Percentiles rank a stretch among this genome's conserved stretches.
These are phyloP conservation scores for Lepidurus couesii DNA, from an alignment of 1,140 invertebrate genomes.

Conservation along the genomic window DNA sequence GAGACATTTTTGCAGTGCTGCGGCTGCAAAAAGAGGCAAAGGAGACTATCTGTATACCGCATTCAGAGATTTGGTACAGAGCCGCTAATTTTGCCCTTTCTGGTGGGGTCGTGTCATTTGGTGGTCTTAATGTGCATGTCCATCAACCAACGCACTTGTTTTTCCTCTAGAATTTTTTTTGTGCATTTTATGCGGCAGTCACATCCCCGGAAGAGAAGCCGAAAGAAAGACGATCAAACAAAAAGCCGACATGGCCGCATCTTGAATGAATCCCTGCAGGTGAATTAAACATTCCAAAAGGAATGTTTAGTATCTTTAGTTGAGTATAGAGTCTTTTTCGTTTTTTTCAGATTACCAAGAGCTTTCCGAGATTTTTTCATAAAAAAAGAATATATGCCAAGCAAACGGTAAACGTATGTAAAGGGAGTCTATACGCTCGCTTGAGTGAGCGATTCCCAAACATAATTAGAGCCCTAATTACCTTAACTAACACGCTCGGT, in stretches of 20 bases:
- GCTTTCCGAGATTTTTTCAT: no score
- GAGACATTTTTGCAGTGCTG: not conserved
- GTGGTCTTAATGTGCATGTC: not conserved
- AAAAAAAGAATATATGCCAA: no score
- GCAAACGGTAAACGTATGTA: not conserved
- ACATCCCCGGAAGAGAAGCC: not conserved
- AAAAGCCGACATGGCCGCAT: not conserved
- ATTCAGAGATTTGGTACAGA: not conserved
- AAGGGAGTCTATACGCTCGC: not conserved
- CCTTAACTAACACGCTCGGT: not conserved
- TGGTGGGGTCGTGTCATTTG: not conserved
- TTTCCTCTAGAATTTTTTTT: not conserved
- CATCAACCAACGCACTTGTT: not conserved
- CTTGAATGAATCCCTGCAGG: not conserved
- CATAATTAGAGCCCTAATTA: not conserved
- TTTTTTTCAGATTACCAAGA: no score
- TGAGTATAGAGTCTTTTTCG: not conserved
- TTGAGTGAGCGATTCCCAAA: not conserved
- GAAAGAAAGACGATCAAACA: not conserved
- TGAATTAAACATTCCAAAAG: slow-evolving; percentile 9
- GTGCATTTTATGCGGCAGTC: not conserved
- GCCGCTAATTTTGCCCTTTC: not conserved
- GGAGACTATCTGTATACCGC: not conserved
- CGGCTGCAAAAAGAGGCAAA: not conserved
- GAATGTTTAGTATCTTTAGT: not conserved